phyloP scores from a whole-genome alignment of 2,797 vertebrate species.

The Philypnodon macrostomus region DNA sequence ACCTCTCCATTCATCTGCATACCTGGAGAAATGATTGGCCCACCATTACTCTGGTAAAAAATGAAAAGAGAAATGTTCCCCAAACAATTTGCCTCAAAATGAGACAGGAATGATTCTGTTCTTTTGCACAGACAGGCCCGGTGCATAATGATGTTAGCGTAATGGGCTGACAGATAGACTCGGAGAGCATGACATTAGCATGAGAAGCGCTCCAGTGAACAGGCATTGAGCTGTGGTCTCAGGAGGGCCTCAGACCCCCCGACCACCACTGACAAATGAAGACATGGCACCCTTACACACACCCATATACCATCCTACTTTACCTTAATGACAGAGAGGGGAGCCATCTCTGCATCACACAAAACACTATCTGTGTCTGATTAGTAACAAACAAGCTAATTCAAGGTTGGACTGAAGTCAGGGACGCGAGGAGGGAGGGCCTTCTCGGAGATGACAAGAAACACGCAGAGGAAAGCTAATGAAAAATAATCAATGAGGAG shows the following conservation, averaged over 20 bases:
- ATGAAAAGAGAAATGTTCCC: slow-evolving; percentile 71
- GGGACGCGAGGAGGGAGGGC: slow-evolving; percentile 11
- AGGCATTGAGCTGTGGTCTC: slow-evolving; percentile 77
- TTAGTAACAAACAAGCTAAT: slow-evolving; percentile 52
- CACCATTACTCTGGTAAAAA: slow-evolving; percentile 54
- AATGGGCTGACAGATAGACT: slow-evolving; percentile 81
- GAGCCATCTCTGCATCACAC: slow-evolving; percentile 39
- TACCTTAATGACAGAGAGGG: slow-evolving; percentile 65
- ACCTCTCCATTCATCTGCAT: slow-evolving; percentile 80
- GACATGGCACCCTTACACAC: slow-evolving; percentile 65
- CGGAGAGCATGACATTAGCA: slow-evolving; percentile 81
- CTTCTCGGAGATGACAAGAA: slow-evolving; percentile 23
- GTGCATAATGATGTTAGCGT: slow-evolving; percentile 83
- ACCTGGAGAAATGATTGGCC: slow-evolving; percentile 81
- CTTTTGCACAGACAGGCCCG: slow-evolving; percentile 73
- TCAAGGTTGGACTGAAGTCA: slow-evolving; percentile 42
- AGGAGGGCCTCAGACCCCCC: slow-evolving; percentile 69
- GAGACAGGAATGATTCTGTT: slow-evolving; percentile 81
- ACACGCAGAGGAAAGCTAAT: slow-evolving; percentile 5
- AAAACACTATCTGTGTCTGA: slow-evolving; percentile 55
- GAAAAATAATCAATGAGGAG: slow-evolving; percentile 23
- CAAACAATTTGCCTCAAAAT: slow-evolving; percentile 83
- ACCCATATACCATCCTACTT: slow-evolving; percentile 68
- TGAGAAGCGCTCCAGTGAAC: slow-evolving; percentile 82
- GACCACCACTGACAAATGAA: slow-evolving; percentile 74